Conservation (phyloP, 2,113 vertebrate species). For the Microcebus lehilahytsara region DNA sequence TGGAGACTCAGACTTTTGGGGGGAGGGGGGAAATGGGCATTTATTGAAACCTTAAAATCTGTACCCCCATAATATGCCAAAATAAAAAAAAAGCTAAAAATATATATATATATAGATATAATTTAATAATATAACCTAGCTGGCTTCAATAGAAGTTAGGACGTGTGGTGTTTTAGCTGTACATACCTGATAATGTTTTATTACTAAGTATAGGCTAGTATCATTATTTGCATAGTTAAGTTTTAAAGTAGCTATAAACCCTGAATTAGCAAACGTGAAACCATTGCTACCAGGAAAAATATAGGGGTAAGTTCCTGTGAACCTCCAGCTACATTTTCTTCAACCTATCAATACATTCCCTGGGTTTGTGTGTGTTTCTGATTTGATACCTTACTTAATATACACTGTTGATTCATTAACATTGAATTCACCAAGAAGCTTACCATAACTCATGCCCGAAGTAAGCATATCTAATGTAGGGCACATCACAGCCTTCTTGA, state of each 20-base stretch:
- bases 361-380: neutral
- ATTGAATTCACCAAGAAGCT: neutral
- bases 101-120: neutral
- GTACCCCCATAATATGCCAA: too few species aligned
- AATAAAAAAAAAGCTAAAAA: too few species aligned
- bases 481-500: neutral
- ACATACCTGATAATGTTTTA: neutral
- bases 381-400: neutral
- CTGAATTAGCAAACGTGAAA: neutral
- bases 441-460: neutral
- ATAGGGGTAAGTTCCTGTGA: neutral
- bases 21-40: too few species aligned
- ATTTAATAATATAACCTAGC: neutral
- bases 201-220: neutral
- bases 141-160: neutral
- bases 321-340: neutral
- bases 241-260: neutral
- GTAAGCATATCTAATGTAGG: neutral
- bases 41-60: too few species aligned
- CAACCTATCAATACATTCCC: neutral
- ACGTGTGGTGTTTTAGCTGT: neutral
- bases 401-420: neutral
- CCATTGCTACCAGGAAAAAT: neutral
- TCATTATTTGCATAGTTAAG: neutral
- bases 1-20: too few species aligned